A percentile compares a stretch with the other conserved stretches of the same genome.
phyloP scores from a whole-genome alignment of 2,888 invertebrate genomes.

The Salticus scenicus region DNA sequence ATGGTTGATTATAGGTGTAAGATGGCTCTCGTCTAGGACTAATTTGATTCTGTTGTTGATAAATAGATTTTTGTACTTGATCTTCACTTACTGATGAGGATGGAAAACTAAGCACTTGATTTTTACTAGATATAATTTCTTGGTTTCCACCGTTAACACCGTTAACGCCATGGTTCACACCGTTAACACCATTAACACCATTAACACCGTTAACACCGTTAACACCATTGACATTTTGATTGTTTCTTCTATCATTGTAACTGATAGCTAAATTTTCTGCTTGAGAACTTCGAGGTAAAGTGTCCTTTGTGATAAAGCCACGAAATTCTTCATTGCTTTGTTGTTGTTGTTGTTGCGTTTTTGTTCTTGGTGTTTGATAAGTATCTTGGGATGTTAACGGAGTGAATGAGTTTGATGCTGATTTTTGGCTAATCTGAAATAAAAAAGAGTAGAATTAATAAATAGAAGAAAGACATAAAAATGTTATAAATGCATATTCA shows the following conservation, averaged over 20 bases:
- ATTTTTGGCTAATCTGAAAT: background rate
- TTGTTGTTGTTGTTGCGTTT: background rate
- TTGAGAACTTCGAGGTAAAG: background rate
- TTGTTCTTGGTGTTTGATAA: background rate
- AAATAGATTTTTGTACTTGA: background rate
- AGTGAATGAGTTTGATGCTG: background rate
- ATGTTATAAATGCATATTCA: no score
- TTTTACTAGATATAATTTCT: background rate
- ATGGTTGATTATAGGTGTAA: background rate
- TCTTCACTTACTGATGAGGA: background rate
- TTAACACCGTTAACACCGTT: no score
- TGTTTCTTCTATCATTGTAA: background rate
- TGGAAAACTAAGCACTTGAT: background rate
- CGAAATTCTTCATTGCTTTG: background rate
- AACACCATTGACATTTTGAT: no score
- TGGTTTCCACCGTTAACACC: background rate
- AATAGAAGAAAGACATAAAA: no score
- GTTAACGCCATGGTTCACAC: no score
- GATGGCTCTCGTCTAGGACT: background rate
- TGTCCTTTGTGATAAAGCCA: background rate
- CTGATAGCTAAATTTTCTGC: background rate
- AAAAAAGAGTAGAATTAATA: background rate
- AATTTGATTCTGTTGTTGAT: background rate
- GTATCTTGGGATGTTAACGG: background rate
- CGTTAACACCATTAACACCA: no score